Evolutionary conservation across 2,113 vertebrate species (phyloP).

Genomic region (Pungitius pungitius): DNA sequence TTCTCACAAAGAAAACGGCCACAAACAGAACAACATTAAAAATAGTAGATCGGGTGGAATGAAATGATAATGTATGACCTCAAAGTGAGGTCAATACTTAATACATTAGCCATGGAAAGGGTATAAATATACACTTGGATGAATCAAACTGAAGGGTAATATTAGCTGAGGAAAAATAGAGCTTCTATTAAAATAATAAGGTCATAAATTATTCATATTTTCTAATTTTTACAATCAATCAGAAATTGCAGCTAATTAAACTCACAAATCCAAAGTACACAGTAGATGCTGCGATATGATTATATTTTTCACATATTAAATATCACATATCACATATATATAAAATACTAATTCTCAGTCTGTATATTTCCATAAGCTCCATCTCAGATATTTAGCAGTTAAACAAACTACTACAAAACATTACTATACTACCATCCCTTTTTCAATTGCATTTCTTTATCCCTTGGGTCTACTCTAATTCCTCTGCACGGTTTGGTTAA

Average conservation of each 20-base stretch:
- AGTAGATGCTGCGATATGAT: background rate
- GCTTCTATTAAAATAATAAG: background rate
- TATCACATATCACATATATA: no score
- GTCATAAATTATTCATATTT: no score
- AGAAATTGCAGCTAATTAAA: background rate
- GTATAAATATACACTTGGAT: background rate
- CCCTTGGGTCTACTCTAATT: background rate
- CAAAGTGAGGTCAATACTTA: background rate
- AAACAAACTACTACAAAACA: background rate
- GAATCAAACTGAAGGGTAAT: background rate
- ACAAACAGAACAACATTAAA: background rate
- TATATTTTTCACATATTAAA: background rate
- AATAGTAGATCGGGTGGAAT: background rate
- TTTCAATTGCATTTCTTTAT: background rate
- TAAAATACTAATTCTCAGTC: no score
- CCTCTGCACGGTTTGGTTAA: background rate
- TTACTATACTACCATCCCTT: background rate
- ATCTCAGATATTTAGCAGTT: background rate
- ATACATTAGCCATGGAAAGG: background rate
- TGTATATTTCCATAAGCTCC: constrained; percentile 10
- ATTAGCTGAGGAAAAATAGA: background rate
- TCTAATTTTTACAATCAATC: no score
- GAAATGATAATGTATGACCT: background rate
- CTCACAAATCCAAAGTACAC: background rate
- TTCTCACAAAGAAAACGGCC: constrained; percentile 15